phyloP scores from a whole-genome alignment of 2,113 vertebrate genomes.

The Mellivora capensis region DNA sequence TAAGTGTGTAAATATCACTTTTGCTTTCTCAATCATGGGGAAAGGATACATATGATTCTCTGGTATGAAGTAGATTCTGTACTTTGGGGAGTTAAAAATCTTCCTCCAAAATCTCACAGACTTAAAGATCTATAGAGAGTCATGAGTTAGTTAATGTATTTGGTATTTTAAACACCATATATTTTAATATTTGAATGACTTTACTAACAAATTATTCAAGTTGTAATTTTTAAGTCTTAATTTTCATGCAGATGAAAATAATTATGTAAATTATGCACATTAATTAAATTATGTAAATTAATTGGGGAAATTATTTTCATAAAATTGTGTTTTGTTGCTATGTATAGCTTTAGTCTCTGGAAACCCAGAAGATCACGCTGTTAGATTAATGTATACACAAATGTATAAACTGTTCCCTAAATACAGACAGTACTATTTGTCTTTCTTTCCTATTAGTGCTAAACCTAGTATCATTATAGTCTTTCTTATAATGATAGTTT shows the following conservation, averaged over 20 bases:
- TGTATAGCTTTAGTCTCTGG: background rate
- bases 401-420: background rate
- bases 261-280: background rate
- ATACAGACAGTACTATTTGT: background rate
- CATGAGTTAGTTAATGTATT: background rate
- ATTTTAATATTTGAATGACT: background rate
- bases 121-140: background rate
- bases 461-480: background rate
- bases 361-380: background rate
- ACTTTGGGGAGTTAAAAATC: background rate
- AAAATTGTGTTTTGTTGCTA: background rate
- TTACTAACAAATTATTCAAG: background rate
- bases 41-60: background rate
- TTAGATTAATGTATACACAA: background rate
- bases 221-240: background rate
- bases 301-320: background rate
- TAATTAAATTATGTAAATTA: background rate
- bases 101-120: background rate
- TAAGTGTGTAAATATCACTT: background rate
- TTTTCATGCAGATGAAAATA: constrained; percentile 21
- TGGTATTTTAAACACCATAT: background rate
- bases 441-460: background rate
- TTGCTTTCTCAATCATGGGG: background rate
- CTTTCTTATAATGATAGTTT: background rate
- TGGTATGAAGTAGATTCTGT: background rate